These are phyloP conservation scores for Bibio marci DNA, from an alignment of 2,888 invertebrate genomes.

Conservation along the genomic window DNA sequence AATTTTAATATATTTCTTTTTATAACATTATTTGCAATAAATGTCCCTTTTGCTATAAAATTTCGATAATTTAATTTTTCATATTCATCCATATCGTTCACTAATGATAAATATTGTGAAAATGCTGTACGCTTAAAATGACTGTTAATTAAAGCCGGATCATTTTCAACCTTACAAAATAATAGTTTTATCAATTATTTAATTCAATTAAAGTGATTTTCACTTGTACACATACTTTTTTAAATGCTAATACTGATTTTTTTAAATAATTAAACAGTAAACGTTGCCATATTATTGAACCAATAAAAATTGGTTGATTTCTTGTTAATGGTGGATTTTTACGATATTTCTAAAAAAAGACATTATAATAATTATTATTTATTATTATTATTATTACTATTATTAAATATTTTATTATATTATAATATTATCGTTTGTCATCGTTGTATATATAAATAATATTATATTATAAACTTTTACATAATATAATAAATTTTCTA, in stretches of 20 bases:
- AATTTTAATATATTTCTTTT: constrained; percentile 49
- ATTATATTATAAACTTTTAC: too few relatives aligned
- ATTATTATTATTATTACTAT: neutral
- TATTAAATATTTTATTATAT: too few relatives aligned
- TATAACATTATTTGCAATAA: constrained; percentile 47
- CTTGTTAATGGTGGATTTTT: constrained; percentile 51
- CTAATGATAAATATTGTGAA: constrained; percentile 57
- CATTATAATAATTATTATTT: neutral
- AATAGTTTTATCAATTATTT: too few relatives aligned
- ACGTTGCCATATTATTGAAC: constrained; percentile 74
- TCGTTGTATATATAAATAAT: too few relatives aligned
- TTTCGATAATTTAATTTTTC: constrained; percentile 53
- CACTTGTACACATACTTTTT: constrained; percentile 36
- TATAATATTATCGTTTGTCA: too few relatives aligned
- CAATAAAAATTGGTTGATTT: constrained; percentile 64
- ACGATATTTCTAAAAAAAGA: constrained; percentile 35
- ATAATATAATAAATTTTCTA: too few relatives aligned
- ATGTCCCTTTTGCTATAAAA: constrained; percentile 49
- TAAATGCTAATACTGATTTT: constrained; percentile 60
- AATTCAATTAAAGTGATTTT: constrained; percentile 21
- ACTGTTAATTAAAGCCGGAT: constrained; percentile 37
- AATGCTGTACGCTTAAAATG: constrained; percentile 60
- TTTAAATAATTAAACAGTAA: constrained; percentile 64
- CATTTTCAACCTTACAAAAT: constrained; percentile 16
- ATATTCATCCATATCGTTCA: constrained; percentile 55